These are phyloP conservation scores for Meteorus colon DNA, from an alignment of 2,888 invertebrate genomes.

Conservation along the genomic window DNA sequence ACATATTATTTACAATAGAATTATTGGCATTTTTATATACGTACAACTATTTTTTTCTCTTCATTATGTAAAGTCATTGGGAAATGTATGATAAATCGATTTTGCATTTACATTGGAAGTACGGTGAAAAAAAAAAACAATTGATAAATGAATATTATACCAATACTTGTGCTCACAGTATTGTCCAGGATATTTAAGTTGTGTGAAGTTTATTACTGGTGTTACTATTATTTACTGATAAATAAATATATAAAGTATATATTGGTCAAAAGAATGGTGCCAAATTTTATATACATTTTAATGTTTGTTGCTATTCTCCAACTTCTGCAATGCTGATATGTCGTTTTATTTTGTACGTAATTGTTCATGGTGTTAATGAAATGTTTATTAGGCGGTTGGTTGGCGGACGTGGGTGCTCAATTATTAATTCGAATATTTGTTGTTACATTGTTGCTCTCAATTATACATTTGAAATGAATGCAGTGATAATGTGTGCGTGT, in stretches of 20 bases:
- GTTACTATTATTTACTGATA: slow-evolving; percentile 29
- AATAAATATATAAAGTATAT: slow-evolving; percentile 33
- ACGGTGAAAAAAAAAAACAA: neutral
- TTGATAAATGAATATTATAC: slow-evolving; percentile 6
- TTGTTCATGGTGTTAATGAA: slow-evolving; percentile 16
- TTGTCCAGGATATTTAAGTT: slow-evolving; percentile 9
- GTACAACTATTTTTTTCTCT: slow-evolving; percentile 10
- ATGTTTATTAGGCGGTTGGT: slow-evolving; percentile 53
- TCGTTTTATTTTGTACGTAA: neutral
- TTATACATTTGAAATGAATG: slow-evolving; percentile 34
- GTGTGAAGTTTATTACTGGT: slow-evolving; percentile 3
- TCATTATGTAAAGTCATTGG: slow-evolving; percentile 21
- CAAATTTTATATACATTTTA: slow-evolving; percentile 5
- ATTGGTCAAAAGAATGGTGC: slow-evolving; percentile 1
- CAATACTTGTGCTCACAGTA: slow-evolving; percentile 27
- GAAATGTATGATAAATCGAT: slow-evolving; percentile 1
- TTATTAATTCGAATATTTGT: slow-evolving; percentile 44
- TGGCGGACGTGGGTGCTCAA: slow-evolving; percentile 53
- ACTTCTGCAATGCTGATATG: too few species aligned
- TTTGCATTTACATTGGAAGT: slow-evolving; percentile 4
- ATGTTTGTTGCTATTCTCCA: slow-evolving; percentile 8
- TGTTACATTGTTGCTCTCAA: slow-evolving; percentile 42
- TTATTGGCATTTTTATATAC: slow-evolving; percentile 13
- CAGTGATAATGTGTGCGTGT: slow-evolving; percentile 4
- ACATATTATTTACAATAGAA: neutral